phyloP scores from a whole-genome alignment of 2,113 vertebrate species.

The Noctilio leporinus region DNA sequence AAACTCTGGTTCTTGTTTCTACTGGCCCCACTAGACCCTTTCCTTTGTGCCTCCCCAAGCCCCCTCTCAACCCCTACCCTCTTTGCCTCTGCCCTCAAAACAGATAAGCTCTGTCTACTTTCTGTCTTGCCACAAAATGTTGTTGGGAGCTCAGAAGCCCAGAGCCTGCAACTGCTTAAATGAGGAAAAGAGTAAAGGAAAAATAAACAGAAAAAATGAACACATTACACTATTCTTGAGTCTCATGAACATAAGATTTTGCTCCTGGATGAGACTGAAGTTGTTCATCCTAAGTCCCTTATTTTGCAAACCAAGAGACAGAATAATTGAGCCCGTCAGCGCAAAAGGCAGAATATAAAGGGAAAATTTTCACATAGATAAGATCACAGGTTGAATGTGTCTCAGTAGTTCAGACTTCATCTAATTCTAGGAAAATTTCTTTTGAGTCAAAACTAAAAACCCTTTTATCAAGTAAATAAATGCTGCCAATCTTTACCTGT shows the following conservation, averaged over 20 bases:
- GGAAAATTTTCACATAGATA: not conserved
- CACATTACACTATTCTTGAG: not conserved
- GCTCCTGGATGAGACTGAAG: not conserved
- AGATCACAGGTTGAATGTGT: not conserved
- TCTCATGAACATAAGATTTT: not conserved
- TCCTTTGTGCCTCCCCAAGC: not conserved
- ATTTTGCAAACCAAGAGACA: not conserved
- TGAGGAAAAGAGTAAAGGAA: not conserved
- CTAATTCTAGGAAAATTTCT: not conserved
- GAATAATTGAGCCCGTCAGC: not conserved
- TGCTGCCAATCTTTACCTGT: not conserved
- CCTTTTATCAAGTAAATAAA: not conserved
- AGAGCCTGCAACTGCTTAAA: not conserved
- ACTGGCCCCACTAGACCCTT: not conserved
- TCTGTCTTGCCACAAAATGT: not conserved
- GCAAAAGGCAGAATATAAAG: not conserved
- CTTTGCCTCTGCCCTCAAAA: not conserved
- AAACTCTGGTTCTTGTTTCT: not conserved
- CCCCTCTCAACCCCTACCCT: not conserved
- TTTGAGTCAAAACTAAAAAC: constrained; percentile 9
- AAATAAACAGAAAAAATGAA: not conserved
- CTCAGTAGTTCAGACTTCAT: not conserved
- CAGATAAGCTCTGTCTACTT: not conserved
- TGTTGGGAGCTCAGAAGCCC: not conserved
- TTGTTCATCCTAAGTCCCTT: not conserved